Percentiles rank a stretch among this genome's conserved stretches.
Evolutionary conservation across 1,140 invertebrate species (phyloP).

Genomic region (Chelonus insularis): DNA sequence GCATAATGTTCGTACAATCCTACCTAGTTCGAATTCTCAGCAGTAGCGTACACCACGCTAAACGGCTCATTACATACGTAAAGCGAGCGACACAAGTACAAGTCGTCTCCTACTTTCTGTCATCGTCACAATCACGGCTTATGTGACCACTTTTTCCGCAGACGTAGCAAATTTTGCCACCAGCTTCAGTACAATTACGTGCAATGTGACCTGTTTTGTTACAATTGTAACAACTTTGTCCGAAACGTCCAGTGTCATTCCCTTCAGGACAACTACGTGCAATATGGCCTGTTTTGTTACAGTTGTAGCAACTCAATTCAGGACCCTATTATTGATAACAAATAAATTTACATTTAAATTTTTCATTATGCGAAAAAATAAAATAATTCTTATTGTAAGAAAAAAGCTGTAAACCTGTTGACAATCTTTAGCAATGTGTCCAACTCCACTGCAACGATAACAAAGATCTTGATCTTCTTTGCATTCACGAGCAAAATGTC

Average conservation of each 20-base stretch:
- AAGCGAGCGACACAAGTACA: slow-evolving; percentile 39
- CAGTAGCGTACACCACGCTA: slow-evolving; percentile 50
- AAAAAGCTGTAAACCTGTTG: slow-evolving; percentile 60
- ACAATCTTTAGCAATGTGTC: slow-evolving; percentile 90
- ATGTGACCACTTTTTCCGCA: slow-evolving; percentile 89
- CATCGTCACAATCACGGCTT: slow-evolving; percentile 83
- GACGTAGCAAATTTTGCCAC: slow-evolving; percentile 82
- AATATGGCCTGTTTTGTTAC: slow-evolving; percentile 87
- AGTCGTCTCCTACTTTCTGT: slow-evolving; percentile 64
- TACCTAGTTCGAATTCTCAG: slow-evolving; percentile 55
- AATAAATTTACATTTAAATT: not conserved
- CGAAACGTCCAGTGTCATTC: slow-evolving; percentile 51
- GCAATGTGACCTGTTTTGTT: slow-evolving; percentile 87
- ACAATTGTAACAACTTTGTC: slow-evolving; percentile 83
- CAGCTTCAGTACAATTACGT: slow-evolving; percentile 80
- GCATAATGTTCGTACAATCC: slow-evolving; percentile 51
- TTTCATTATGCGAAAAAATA: not conserved
- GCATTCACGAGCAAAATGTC: slow-evolving; percentile 91
- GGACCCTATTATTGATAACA: slow-evolving; percentile 58
- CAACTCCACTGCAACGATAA: slow-evolving; percentile 82
- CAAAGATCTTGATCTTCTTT: slow-evolving; percentile 83
- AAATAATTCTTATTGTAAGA: not conserved
- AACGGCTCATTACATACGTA: slow-evolving; percentile 39
- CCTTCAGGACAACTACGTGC: slow-evolving; percentile 80
- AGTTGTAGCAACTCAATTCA: slow-evolving; percentile 84